A percentile compares a stretch with the other conserved stretches of the same genome.
phyloP scores from a whole-genome alignment of 1,140 invertebrate genomes.

The Drosophila burlai region DNA sequence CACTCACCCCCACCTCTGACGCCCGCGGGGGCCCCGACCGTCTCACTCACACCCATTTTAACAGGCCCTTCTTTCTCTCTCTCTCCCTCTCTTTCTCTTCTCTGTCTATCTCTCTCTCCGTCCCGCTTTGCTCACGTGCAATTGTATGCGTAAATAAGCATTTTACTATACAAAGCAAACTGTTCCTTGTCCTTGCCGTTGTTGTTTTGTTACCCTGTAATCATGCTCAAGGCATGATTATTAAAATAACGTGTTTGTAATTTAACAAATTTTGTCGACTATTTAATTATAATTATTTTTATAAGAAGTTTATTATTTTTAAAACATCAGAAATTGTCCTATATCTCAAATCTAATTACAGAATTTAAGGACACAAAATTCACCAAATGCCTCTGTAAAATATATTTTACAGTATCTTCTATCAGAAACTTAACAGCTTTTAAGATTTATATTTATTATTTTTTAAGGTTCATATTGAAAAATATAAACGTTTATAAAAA shows the following conservation, averaged over 20 bases:
- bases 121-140: constrained; percentile 48
- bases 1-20: constrained; percentile 13
- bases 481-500: too few relatives aligned
- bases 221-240: background rate
- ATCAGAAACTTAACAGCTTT: too few relatives aligned
- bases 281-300: too few relatives aligned
- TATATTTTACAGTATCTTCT: too few relatives aligned
- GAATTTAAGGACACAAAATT: too few relatives aligned
- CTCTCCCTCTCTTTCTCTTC: background rate
- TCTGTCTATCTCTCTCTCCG: background rate
- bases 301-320: too few relatives aligned
- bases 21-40: constrained; percentile 20
- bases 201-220: constrained; percentile 14
- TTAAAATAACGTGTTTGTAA: background rate
- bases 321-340: too few relatives aligned
- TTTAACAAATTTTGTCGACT: too few relatives aligned
- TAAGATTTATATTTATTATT: too few relatives aligned
- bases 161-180: constrained; percentile 63
- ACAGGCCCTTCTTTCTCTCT: background rate
- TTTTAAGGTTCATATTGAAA: too few relatives aligned
- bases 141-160: constrained; percentile 81
- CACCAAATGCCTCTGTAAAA: too few relatives aligned
- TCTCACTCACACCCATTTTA: constrained; percentile 17
- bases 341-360: too few relatives aligned
- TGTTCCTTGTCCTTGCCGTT: constrained; percentile 60